phyloP scores from a whole-genome alignment of 2,113 vertebrate species.

The Colaptes auratus region DNA sequence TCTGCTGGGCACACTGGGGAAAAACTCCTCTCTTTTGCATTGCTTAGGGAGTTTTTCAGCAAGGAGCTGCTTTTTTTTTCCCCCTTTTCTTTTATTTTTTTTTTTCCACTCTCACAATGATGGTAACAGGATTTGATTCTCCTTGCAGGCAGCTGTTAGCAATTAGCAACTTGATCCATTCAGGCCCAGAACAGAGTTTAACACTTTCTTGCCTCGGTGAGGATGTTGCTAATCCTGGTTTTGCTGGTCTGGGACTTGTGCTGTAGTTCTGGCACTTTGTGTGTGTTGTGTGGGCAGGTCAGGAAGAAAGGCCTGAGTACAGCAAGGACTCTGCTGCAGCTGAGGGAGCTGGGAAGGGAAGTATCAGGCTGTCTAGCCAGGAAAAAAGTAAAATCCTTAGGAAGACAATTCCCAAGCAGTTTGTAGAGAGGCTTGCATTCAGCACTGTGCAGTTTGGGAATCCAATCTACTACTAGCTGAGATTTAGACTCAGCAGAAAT shows the following conservation, averaged over 20 bases:
- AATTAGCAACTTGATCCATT: conserved; percentile 68
- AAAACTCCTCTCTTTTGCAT: neutral
- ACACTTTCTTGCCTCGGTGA: conserved; percentile 59
- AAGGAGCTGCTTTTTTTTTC: neutral
- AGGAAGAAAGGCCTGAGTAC: neutral
- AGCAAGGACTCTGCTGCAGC: neutral
- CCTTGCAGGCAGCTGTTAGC: conserved; percentile 62
- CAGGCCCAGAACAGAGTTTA: conserved; percentile 48
- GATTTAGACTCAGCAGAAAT: neutral
- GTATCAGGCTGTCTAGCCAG: neutral
- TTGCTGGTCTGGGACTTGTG: neutral
- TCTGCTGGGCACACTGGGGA: neutral
- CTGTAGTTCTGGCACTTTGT: neutral
- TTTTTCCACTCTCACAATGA: neutral
- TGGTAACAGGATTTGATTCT: conserved; percentile 55
- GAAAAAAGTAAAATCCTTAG: neutral
- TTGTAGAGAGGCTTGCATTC: neutral
- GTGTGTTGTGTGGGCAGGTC: neutral
- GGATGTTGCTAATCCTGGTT: conserved; percentile 49
- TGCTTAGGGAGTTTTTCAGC: conserved; percentile 22
- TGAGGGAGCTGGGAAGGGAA: neutral
- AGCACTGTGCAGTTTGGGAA: neutral
- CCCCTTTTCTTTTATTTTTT: neutral
- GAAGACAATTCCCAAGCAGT: neutral
- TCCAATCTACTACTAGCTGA: neutral